phyloP scores from a whole-genome alignment of 2,113 vertebrate genomes.

The Morone saxatilis region DNA sequence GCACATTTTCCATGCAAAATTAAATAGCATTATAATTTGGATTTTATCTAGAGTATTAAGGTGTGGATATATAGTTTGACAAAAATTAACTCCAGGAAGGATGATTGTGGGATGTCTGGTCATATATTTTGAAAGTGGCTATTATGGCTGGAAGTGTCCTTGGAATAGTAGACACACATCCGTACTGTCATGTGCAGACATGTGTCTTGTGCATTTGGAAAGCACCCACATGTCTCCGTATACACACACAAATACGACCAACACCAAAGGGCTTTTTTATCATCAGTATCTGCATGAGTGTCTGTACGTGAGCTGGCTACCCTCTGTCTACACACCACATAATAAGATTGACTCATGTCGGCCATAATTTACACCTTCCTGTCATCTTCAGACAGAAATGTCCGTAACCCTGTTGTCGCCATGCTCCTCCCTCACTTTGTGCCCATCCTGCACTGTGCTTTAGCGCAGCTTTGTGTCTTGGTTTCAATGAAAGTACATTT shows the following conservation, averaged over 20 bases:
- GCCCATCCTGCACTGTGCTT: constrained; percentile 17
- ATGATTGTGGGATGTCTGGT: constrained; percentile 25
- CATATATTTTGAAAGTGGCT: constrained; percentile 37
- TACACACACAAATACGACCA: neutral
- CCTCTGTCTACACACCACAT: neutral
- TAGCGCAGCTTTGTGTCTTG: constrained; percentile 14
- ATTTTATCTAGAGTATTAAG: neutral
- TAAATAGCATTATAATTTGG: neutral
- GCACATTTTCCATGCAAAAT: neutral
- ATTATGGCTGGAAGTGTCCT: constrained; percentile 42
- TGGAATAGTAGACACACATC: constrained; percentile 42
- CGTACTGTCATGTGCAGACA: constrained; percentile 14
- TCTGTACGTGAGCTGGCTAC: constrained; percentile 12
- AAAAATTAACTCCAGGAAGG: constrained; percentile 22
- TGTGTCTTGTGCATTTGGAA: constrained; percentile 13
- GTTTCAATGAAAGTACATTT: constrained; percentile 29
- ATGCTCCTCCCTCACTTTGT: constrained; percentile 25
- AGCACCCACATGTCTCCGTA: neutral
- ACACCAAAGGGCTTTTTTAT: neutral
- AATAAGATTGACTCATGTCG: constrained; percentile 32
- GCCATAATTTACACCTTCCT: constrained; percentile 67
- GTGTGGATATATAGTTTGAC: neutral
- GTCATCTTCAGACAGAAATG: constrained; percentile 49
- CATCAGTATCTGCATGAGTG: constrained; percentile 9
- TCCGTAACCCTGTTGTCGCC: constrained; percentile 44